Evolutionary conservation across 2,113 vertebrate species (phyloP).

Genomic region (Oryzias curvinotus): DNA sequence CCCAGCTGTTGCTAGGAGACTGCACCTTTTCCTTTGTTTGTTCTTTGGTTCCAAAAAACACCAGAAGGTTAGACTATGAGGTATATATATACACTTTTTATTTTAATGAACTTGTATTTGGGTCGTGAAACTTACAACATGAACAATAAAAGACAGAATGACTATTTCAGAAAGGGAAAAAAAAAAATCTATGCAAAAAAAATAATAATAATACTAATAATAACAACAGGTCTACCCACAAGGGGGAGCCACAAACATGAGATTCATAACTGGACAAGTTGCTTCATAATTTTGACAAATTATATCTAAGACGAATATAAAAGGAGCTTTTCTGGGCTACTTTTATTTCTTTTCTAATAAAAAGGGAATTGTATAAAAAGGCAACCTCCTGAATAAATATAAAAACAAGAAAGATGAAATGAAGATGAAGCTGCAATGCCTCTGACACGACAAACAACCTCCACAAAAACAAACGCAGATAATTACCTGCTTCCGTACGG

Average conservation of each 20-base stretch:
- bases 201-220: not conserved
- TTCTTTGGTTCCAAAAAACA: constrained; percentile 57
- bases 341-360: not conserved
- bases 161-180: constrained; percentile 1
- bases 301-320: constrained; percentile 2
- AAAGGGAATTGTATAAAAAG: not conserved
- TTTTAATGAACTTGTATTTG: not conserved
- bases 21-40: constrained; percentile 39
- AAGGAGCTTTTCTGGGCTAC: not conserved
- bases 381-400: not conserved
- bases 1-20: constrained; percentile 76
- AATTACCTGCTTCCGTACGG: constrained; percentile 93
- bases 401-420: constrained; percentile 32
- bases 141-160: not conserved
- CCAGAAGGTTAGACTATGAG: not conserved
- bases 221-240: constrained; percentile 33
- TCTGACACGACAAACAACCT: constrained; percentile 24
- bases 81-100: not conserved
- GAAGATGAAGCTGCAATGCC: constrained; percentile 17
- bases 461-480: constrained; percentile 28
- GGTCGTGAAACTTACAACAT: not conserved
- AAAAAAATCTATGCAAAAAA: constrained; percentile 1
- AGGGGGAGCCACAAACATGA: constrained; percentile 56
- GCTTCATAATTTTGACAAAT: not conserved
- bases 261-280: not conserved